Base-by-base conservation (phyloP, 2,797 vertebrate species). In the Kryptopterus vitreolus region DNA sequence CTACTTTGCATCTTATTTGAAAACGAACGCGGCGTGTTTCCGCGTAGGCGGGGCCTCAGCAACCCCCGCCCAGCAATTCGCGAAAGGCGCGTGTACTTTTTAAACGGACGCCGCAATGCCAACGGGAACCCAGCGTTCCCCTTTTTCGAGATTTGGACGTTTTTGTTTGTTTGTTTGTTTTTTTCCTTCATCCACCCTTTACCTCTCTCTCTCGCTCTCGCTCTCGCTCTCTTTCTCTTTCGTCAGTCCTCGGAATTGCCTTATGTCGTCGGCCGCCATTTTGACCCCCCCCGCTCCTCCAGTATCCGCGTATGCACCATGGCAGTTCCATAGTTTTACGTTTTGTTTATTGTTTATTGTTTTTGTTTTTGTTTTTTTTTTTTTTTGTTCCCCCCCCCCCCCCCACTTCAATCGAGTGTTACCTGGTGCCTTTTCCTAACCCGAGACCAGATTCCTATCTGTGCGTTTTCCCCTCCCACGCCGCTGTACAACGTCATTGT, bases 191-290 rank as follows among this genome's bases (percentile, higher is more conserved):
- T 53, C 24, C 31, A 33, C 24, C 77, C 43, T 22, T 26, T 65
- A 68, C 69, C 20, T 81, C 68, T 73, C 38, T 43, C n/a, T n/a
- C n/a, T n/a, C n/a, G n/a, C n/a, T n/a, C n/a, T n/a, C n/a, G n/a
- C n/a, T n/a, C n/a, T n/a, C n/a, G n/a, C n/a, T n/a, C n/a, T n/a
- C n/a, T n/a, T n/a, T n/a, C n/a, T 43, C 55, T 78, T 57, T n/a
- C n/a, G n/a, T n/a, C n/a, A 78, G 50, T 69, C 83, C 26, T 81
- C 80, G 69, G 62, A 82, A 76, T 86, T 86, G 84, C 86, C 84
- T 87, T 86, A 84, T 77, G 79, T 79, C 79, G 81, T 80, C 79
- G 77, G 77, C 74, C 46, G 77, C 81, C 70, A 52, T 85, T 82
- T 83, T 78, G 81, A 81, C 38, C 70, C n/a, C n/a, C n/a, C n/a